Evolutionary conservation across 2,113 vertebrate species (phyloP), one percentile per base, ranked within the genome.

Genomic region (Nerophis lumbriciformis): DNA sequence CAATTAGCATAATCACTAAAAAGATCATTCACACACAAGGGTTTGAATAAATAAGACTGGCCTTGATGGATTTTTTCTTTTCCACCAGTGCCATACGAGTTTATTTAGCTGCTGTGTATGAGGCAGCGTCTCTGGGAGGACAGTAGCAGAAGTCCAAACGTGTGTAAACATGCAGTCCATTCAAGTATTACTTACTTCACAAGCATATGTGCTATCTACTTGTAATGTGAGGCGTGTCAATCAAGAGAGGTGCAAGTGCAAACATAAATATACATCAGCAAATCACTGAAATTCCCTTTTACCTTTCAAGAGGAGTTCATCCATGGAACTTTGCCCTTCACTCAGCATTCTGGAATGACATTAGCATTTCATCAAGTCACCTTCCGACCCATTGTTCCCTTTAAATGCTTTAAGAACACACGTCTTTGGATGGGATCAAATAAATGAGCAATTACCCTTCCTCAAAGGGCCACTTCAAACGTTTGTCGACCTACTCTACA

Each of bases 21-120:
- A 28, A 28, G 28, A 28, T 28, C 12, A 16, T 19, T 11, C 15
- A n/a, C 6, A 53, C 11, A 39, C 14, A 47, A 47, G 45, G 4
- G 2, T 0, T 4, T 48, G 28, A 59, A 5, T 59, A 5, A 15
- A 7, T 10, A 38, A 36, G 16, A 61, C 6, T 21, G 6, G 6
- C 15, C 7, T 13, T 5, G 7, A 19, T 28, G 12, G 10, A 4
- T 28, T 8, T 42, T 68, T 68, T 49, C 28, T 37, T 42, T 9
- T 28, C 45, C 38, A 61, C 35, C 5, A 38, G 57, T 49, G 8
- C 53, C 8, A 54, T 60, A 45, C 6, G 7, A 36, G 14, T 84
- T 78, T 80, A 80, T 76, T 84, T 74, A 48, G 37, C 13, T 14
- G 48, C 61, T 19, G 21, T 37, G 16, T 38, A 47, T 1, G 45